phyloP scores from a whole-genome alignment of 2,797 vertebrate genomes.

The Podargus strigoides region DNA sequence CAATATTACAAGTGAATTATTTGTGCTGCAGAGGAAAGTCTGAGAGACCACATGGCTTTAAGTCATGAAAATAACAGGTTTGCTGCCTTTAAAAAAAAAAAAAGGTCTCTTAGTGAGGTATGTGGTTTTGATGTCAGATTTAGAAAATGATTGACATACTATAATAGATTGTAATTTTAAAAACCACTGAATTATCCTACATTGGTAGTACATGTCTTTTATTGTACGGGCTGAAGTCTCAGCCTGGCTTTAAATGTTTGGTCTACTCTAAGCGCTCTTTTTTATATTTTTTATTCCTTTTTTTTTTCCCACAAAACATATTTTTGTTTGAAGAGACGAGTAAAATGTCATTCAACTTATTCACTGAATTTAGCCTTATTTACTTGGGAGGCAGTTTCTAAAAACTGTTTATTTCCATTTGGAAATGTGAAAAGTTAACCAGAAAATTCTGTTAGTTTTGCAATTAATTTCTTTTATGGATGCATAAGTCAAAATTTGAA shows the following conservation, averaged over 20 bases:
- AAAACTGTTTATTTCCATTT: neutral
- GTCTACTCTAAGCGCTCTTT: neutral
- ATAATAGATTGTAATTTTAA: neutral
- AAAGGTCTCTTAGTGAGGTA: neutral
- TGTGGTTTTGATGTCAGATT: slow-evolving; percentile 40
- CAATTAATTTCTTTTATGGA: neutral
- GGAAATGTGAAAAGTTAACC: neutral
- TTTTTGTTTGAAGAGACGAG: neutral
- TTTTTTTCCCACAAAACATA: neutral
- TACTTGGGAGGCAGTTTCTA: neutral
- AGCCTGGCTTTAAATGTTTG: neutral
- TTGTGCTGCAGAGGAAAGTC: neutral
- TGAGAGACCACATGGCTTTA: slow-evolving; percentile 33
- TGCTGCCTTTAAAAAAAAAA: neutral
- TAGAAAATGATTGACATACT: slow-evolving; percentile 16
- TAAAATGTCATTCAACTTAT: neutral
- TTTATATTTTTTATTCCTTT: neutral
- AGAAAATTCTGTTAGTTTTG: neutral
- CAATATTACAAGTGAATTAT: slow-evolving; percentile 21
- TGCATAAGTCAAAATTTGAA: neutral
- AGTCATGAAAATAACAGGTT: slow-evolving; percentile 43
- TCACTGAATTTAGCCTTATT: neutral
- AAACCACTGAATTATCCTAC: neutral
- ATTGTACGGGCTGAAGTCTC: neutral
- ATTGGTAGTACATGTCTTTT: neutral